Evolutionary conservation across 2,797 vertebrate species (phyloP), one percentile per base, ranked within the genome.

Genomic region (Petrocephalus schoutedeni): DNA sequence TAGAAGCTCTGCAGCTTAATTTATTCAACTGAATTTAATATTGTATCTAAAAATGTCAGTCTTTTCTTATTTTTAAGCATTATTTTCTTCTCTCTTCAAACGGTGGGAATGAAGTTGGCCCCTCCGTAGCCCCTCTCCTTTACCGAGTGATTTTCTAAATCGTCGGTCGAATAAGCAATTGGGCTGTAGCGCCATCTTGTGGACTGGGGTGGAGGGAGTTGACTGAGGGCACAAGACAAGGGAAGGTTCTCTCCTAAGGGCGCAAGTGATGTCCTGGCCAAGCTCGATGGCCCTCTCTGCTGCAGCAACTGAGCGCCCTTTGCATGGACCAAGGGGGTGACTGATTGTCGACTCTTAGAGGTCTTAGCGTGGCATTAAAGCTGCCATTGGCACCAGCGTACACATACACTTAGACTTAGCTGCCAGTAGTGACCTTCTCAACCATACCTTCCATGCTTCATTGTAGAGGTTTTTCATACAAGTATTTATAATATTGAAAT

Each of bases 391-490:
- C 86, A 87, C 64, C 61, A 87, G 59, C 77, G 61, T 61, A 28
- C 1, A 53, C 56, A 84, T 58, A 97, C 97, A 96, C 96, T 93
- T 95, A 91, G 94, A 97, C 96, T 93, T 95, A 91, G 94, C 96
- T 97, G 97, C 97, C 97, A 98, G 97, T 98, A 97, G 96, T 96
- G 95, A 95, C 93, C 95, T 96, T 93, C 94, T 95, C 95, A 95
- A 96, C 94, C 96, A 95, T 95, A 95, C 94, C 93, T 91, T 95
- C 94, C 94, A 93, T 95, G 96, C 95, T 95, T 94, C 92, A 94
- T 96, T 96, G 94, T 95, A 94, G 96, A 93, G 92, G 92, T 93
- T 95, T 96, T 95, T 96, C 96, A 96, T 96, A 96, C 95, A 92
- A 93, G 96, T 96, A 95, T 97, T 97, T 97, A 95, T 97, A 97